phyloP scores from a whole-genome alignment of 2,113 vertebrate species.

The Gadus macrocephalus region DNA sequence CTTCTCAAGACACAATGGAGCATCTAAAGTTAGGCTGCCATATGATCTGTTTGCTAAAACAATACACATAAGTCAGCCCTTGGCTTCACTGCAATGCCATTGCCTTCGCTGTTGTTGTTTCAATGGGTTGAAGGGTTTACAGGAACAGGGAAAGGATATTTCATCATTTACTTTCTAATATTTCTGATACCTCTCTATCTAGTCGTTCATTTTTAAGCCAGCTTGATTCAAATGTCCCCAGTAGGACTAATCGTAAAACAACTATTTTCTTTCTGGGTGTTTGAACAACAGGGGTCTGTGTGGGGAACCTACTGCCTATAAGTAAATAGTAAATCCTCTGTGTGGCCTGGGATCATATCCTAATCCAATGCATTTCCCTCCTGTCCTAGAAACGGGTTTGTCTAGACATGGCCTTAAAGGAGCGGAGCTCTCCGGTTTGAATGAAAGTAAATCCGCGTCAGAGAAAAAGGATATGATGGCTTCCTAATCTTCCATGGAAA shows the following conservation, averaged over 20 bases:
- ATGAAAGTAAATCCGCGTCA: constrained; percentile 10
- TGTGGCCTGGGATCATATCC: constrained; percentile 47
- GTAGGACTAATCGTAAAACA: no score
- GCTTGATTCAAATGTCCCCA: no score
- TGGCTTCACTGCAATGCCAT: no score
- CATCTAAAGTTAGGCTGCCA: neutral
- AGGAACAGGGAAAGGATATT: no score
- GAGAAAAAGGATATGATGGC: constrained; percentile 6
- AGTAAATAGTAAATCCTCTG: constrained; percentile 40
- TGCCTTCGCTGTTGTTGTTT: no score
- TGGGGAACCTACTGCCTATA: constrained; percentile 13
- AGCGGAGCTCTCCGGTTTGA: constrained; percentile 20
- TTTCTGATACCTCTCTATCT: no score
- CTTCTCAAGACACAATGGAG: constrained; percentile 9
- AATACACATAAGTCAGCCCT: no score
- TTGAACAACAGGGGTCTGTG: no score
- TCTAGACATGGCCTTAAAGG: constrained; percentile 57
- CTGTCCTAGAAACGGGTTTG: constrained; percentile 52
- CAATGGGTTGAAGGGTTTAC: no score
- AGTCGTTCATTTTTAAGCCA: no score
- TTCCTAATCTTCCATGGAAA: constrained; percentile 12
- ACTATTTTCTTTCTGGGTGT: no score
- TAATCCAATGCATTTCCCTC: constrained; percentile 47
- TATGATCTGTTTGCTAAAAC: neutral
- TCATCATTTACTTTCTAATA: no score